phyloP scores from a whole-genome alignment of 2,797 vertebrate species.

The Thalassophryne amazonica region DNA sequence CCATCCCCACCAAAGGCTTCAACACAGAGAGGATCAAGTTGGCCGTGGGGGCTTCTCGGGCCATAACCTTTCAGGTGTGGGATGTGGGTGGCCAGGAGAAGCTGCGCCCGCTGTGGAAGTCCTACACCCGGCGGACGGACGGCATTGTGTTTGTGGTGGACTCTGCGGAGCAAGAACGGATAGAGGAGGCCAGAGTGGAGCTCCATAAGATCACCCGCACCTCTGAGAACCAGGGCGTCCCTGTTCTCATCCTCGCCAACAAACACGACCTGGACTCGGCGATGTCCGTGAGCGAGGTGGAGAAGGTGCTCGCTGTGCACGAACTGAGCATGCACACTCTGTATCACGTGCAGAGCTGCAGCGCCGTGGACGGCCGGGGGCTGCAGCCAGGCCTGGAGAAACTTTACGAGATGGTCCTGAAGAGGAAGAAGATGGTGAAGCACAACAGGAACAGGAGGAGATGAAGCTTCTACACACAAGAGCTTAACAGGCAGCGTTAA shows the following conservation, averaged over 20 bases:
- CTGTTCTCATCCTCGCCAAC: slow-evolving; percentile 87
- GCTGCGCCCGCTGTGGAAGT: slow-evolving; percentile 88
- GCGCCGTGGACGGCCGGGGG: slow-evolving; percentile 85
- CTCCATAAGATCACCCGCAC: slow-evolving; percentile 86
- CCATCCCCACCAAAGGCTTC: slow-evolving; percentile 89
- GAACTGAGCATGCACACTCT: slow-evolving; percentile 81
- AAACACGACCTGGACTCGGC: slow-evolving; percentile 86
- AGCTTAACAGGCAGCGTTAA: slow-evolving; percentile 42
- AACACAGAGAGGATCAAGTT: slow-evolving; percentile 90
- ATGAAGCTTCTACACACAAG: slow-evolving; percentile 59
- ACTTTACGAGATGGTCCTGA: slow-evolving; percentile 89
- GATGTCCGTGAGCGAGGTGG: slow-evolving; percentile 77
- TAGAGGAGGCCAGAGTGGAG: slow-evolving; percentile 90
- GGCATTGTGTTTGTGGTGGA: slow-evolving; percentile 91
- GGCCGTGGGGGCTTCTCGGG: slow-evolving; percentile 76
- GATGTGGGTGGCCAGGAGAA: slow-evolving; percentile 92
- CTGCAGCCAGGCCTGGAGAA: slow-evolving; percentile 86
- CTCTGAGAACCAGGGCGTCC: slow-evolving; percentile 88
- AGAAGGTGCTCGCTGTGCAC: slow-evolving; percentile 82
- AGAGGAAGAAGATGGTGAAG: slow-evolving; percentile 83
- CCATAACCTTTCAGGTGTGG: slow-evolving; percentile 88
- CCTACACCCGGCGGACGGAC: slow-evolving; percentile 86
- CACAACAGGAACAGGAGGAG: slow-evolving; percentile 78
- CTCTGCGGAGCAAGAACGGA: slow-evolving; percentile 81
- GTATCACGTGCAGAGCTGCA: slow-evolving; percentile 86